Base-by-base conservation (phyloP, 2,888 invertebrate species). In the Drosophila flavopinicola region DNA sequence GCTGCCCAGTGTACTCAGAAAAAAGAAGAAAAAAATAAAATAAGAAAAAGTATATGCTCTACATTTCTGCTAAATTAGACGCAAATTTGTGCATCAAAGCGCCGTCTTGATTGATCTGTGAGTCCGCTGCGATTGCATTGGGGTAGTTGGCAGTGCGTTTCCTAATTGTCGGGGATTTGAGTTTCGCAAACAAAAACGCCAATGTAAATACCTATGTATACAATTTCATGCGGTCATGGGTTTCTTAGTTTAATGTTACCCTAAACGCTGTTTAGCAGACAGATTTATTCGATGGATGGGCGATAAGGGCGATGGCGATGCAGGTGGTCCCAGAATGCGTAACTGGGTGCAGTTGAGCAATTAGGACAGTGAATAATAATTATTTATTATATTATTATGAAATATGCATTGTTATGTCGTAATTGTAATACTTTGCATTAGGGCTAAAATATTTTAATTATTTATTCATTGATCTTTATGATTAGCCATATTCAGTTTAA, bases 41-140 rank as follows among this genome's bases (percentile, higher is more conserved):
- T 7, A n/a, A 32, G 32, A 23, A 35, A 27, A 15, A 20, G 6
- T 17, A 29, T 45, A n/a, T n/a, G 4, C n/a, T 44, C 11, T 17
- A 41, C 30, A 69, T 68, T 86, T 80, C 67, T 84, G 85, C 66
- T 76, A 73, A 80, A 80, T 78, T 80, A 73, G 67, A 66, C 47
- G 76, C 39, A 51, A 49, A 35, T 35, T 61, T 60, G 53, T 59
- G 51, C 66, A 72, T 73, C 72, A 71, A 66, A 66, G 66, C 42
- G 49, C 58, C 61, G 56, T 49, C 32, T 33, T 49, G 60, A 75
- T 69, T 58, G 75, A 69, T 66, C 69, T 56, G 9, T 15, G 39
- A 59, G 44, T 44, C 25, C 38, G 44, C 29, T 49, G 2, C 39
- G 29, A 53, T 53, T 58, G 30, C 57, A 6, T 45, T 39, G 48